Evolutionary conservation across 2,797 vertebrate genomes (phyloP), one percentile per base, ranked within the genome.

Genomic region (Holocentrus rufus): DNA sequence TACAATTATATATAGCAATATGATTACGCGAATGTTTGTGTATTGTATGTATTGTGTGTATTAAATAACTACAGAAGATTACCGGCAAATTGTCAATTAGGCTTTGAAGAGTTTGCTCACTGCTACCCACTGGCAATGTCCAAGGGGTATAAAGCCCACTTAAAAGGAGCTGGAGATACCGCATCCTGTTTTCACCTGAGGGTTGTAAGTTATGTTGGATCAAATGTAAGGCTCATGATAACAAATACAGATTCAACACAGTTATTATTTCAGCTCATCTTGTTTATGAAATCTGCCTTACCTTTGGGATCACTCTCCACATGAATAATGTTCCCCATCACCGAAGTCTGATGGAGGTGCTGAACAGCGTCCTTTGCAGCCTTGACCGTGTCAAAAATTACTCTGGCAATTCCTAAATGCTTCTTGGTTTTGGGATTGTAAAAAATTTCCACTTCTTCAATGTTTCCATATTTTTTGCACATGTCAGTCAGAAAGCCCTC

Each of bases 321-420:
- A 23, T 97, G 97, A 88, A 99, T 99, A 70, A 96, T 93, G 83
- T 98, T 99, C 76, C 98, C 98, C 98, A 99, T 99, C 79, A 99
- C 98, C 0, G 98, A 97, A 0, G 96, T 98, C 84, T 96, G 95
- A 76, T 99, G 95, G 78, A 99, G 93, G 72, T 96, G 93, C 74
- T 95, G 93, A 11, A 97, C 97, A 0, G 96, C 95, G 34, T 96
- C 94, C 80, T 93, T 96, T 27, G 98, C 97, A 0, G 95, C 96
- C 77, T 82, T 93, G 79, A 96, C 97, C 0, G 95, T 96, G 90
- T 96, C 95, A 66, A 99, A 99, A 69, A 97, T 72, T 5, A 99
- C 96, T 94, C 95, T 98, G 63, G 97, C 97, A 0, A 99, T 93
- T 68, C 98, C 98, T 88, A 97, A 90, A 89, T 99, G 98, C 87